Percentiles rank a stretch among this genome's conserved stretches.
These are phyloP conservation scores for Synodontis membranacea DNA, from an alignment of 2,113 vertebrate species.

Conservation along the genomic window DNA sequence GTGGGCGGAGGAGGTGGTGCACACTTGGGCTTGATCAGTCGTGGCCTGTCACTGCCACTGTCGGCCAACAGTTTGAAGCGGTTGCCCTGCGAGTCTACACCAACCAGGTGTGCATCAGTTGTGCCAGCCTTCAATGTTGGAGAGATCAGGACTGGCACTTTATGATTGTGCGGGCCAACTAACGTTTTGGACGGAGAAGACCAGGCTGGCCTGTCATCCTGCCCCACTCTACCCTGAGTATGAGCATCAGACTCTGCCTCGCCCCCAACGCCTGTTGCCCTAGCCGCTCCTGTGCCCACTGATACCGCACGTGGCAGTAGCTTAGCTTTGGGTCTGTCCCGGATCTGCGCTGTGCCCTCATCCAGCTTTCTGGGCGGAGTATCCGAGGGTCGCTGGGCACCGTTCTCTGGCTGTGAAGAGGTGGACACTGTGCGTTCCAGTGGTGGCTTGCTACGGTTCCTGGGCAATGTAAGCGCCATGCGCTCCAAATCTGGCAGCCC, in stretches of 20 bases:
- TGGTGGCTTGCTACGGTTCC: slow-evolving; percentile 92
- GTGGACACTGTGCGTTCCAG: slow-evolving; percentile 90
- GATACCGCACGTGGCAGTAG: slow-evolving; percentile 82
- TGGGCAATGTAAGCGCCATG: slow-evolving; percentile 94
- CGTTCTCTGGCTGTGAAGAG: slow-evolving; percentile 91
- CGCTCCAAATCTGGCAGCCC: slow-evolving; percentile 95
- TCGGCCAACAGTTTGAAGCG: slow-evolving; percentile 94
- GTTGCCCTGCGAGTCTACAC: slow-evolving; percentile 98
- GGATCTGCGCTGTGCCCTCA: slow-evolving; percentile 83
- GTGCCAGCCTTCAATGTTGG: slow-evolving; percentile 91
- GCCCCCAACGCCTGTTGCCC: slow-evolving; percentile 70
- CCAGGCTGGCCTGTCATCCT: slow-evolving; percentile 82
- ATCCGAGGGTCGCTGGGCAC: slow-evolving; percentile 71
- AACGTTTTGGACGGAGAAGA: slow-evolving; percentile 84
- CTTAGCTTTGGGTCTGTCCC: slow-evolving; percentile 94
- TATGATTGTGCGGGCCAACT: slow-evolving; percentile 88
- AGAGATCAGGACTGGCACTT: slow-evolving; percentile 98
- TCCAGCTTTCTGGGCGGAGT: slow-evolving; percentile 82
- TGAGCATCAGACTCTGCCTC: slow-evolving; percentile 67
- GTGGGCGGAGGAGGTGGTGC: slow-evolving; percentile 90
- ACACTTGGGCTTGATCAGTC: slow-evolving; percentile 95
- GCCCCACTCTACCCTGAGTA: slow-evolving; percentile 72
- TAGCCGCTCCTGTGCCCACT: slow-evolving; percentile 63
- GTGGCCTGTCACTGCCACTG: slow-evolving; percentile 89
- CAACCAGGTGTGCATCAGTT: slow-evolving; percentile 90